A percentile compares a stretch with the other conserved stretches of the same genome.
Conservation (phyloP, 2,113 vertebrate species). For the Planiliza haematocheilus region DNA sequence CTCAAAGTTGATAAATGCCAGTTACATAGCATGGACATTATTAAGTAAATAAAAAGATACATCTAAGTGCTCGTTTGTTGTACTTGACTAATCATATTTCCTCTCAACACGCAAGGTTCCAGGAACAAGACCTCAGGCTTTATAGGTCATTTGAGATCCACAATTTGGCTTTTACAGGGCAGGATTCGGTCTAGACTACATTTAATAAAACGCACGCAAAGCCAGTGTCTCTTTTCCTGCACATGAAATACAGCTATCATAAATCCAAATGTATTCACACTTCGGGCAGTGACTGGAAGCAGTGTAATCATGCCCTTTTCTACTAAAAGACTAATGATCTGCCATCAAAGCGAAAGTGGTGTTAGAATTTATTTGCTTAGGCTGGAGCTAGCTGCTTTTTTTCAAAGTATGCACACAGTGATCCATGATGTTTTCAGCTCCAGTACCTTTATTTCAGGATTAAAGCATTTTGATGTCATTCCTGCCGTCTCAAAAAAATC, state of each 20-base stretch:
- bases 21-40: not conserved
- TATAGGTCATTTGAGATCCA: slow-evolving; percentile 77
- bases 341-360: slow-evolving; percentile 20
- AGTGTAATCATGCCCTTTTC: slow-evolving; percentile 31
- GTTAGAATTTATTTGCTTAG: slow-evolving; percentile 16
- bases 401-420: not conserved
- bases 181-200: slow-evolving; percentile 63
- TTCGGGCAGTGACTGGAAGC: slow-evolving; percentile 36
- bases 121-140: slow-evolving; percentile 66
- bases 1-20: slow-evolving; percentile 17
- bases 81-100: slow-evolving; percentile 73
- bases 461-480: not conserved
- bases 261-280: slow-evolving; percentile 49
- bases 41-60: slow-evolving; percentile 13
- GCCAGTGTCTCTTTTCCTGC: slow-evolving; percentile 46
- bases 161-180: slow-evolving; percentile 71
- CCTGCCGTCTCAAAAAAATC: slow-evolving; percentile 8
- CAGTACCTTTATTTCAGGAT: not conserved
- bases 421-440: slow-evolving; percentile 3
- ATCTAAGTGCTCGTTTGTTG: slow-evolving; percentile 33
- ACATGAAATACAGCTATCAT: slow-evolving; percentile 58
- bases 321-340: slow-evolving; percentile 24
- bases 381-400: not conserved
- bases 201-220: slow-evolving; percentile 63
- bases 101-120: slow-evolving; percentile 60